Evolutionary conservation across 1,140 invertebrate genomes (phyloP), one percentile per base, ranked within the genome.

Genomic region (Heliconius melpomene): DNA sequence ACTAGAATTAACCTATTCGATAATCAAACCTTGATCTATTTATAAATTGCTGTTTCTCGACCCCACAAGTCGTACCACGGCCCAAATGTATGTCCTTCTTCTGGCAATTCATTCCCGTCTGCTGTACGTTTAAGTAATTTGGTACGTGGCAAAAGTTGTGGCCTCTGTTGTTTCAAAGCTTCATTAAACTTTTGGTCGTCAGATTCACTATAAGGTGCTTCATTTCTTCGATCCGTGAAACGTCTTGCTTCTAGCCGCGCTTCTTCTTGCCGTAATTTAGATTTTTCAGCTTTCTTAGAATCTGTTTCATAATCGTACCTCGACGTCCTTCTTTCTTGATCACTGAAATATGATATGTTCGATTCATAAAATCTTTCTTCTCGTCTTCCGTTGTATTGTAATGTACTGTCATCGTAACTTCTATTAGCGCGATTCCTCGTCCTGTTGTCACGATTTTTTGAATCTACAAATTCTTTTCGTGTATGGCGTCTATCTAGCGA

Each of bases 21-120:
- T 76, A 84, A 84, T 85, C 82, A 86, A 83, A 89, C 84, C 85
- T 89, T 60, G 76, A 81, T 86, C 84, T 93, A 94, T 83, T 94
- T 94, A 88, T 94, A 93, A 84, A 94, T 92, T 73, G 89, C 87
- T 60, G 91, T 90, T 89, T 95, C 95, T 80, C 93, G 88, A 81
- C 96, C 97, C 97, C 97, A 98, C 57, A 98, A 95, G 91, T 98
- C 97, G 86, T 98, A 98, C 98, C 98, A 98, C 0, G 97, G 97
- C 1, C 97, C 97, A 89, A 97, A 98, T 79, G 97, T 97, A 87
- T 95, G 94, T 40, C 95, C 95, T 52, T 96, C 95, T 83, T 96
- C 95, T 74, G 96, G 95, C 74, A 96, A 94, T 79, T 95, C 95
- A 32, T 83, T 94, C 88, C 85, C 92, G 85, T 90, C 94, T 40